Base-by-base conservation (phyloP, 2,888 invertebrate species). In the Hypsopygia costalis region DNA sequence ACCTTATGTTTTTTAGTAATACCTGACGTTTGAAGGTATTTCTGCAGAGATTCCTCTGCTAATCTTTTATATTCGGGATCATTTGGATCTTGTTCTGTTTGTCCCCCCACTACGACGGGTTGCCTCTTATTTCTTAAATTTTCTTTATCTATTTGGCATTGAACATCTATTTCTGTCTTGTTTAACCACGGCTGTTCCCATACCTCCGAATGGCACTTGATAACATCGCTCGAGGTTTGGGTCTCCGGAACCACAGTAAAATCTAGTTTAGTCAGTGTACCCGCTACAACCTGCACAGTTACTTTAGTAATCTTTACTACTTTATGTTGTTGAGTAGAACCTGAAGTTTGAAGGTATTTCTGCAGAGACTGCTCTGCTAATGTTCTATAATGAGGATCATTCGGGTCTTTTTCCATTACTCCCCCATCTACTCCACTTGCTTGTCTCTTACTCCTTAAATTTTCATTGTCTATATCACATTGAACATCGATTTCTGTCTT, bases 171-270 rank as follows among this genome's bases (percentile, higher is more conserved):
- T 2, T 55, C 45, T 35, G 55, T 66, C 5, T 36, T 39, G 0
- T 57, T 65, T 6, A 83, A 21, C 91, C 91, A 91, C 3, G 81
- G 78, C 44, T 72, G 72, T 21, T 87, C 80, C 88, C 89, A 90
- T 21, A 71, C 43, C 38, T 55, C 39, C 4, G 66, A 63, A 34
- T 49, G 44, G 31, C 68, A 72, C 4, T 44, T 45, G 3, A 41
- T 35, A 27, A 36, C 21, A 27, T 49, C 47, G 5, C n/a, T 8
- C 5, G 11, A 11, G 12, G 37, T 21, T 8, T n/a, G 9, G 3
- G 8, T 8, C 3, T 10, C 21, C 6, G 11, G 29, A 7, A 89
- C 86, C 0, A 93, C 63, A 51, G 85, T 81, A 11, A 90, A 89
- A 52, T 85, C 78, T 11, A 93, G 86, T 57, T 72, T 89, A 10